These are phyloP conservation scores for Lanius collurio DNA, from an alignment of 2,113 vertebrate genomes.

Conservation along the genomic window DNA sequence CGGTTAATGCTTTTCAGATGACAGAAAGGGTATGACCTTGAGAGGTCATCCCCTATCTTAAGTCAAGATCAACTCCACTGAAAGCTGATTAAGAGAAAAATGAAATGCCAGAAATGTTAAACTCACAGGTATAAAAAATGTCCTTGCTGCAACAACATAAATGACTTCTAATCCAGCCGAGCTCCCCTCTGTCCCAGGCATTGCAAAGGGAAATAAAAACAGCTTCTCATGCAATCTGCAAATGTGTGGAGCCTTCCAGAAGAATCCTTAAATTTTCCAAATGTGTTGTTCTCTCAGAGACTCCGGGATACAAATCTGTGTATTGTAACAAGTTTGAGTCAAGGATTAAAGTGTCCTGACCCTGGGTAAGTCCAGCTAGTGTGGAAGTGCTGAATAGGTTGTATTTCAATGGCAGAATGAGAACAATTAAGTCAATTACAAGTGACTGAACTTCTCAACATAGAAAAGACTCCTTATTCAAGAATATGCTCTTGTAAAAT, in stretches of 20 bases:
- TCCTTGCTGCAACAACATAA: background rate
- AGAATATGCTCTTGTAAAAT: background rate
- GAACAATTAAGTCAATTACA: background rate
- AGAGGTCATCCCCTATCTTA: constrained; percentile 56
- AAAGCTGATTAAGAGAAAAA: constrained; percentile 54
- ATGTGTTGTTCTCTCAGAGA: background rate
- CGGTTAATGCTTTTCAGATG: constrained; percentile 51
- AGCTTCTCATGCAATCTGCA: background rate
- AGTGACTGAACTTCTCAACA: background rate
- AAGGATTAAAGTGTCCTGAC: background rate
- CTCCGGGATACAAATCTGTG: background rate
- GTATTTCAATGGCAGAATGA: background rate
- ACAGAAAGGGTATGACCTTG: constrained; percentile 45
- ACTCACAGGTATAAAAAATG: constrained; percentile 27
- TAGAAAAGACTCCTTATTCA: background rate
- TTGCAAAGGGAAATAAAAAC: background rate
- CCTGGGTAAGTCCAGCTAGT: background rate
- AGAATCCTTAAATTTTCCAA: background rate
- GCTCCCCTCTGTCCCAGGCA: background rate
- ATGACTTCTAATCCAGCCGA: background rate
- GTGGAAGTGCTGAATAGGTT: background rate
- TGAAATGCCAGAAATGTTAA: constrained; percentile 42
- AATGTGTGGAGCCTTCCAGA: background rate
- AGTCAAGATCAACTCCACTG: constrained; percentile 46
- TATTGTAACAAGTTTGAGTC: background rate